Evolutionary conservation across 2,113 vertebrate species (phyloP), one percentile per base, ranked within the genome.

Genomic region (Nesogale talazaci): DNA sequence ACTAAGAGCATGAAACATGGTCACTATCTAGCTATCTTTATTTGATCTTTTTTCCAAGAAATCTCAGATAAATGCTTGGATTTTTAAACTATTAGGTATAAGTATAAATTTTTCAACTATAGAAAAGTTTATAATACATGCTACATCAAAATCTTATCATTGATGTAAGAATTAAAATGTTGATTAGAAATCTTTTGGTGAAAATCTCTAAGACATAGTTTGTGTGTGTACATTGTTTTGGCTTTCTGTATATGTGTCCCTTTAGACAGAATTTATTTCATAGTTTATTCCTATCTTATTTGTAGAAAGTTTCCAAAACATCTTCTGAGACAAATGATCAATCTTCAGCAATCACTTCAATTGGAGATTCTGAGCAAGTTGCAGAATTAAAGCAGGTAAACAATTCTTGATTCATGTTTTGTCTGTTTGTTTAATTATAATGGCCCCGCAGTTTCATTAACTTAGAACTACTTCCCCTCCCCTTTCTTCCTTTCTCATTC

Each of bases 331-430:
- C 97, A 90, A 89, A 94, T 23, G 96, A 98, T 56, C 97, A 97
- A 80, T 94, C 97, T 25, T 96, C 95, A 67, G 98, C 98, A 31
- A 93, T 81, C 29, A 85, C 69, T 90, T 94, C 94, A 82, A 88
- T 94, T 77, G 96, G 87, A 95, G 97, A 95, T 85, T 94, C 98
- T 76, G 98, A 98, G 76, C 94, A 96, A 80, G 95, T 87, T 80
- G 81, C 93, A 56, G 98, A 99, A 72, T 96, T 99, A 65, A 97
- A 98, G 57, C 98, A 98, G 99, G 99, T 99, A 95, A 95, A 52
- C 10, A 46, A 85, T 87, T 70, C 11, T 94, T 93, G n/a, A 81
- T 38, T 12, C 36, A 69, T 23, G 14, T 87, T 92, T 31, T 95
- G 3, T 31, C 80, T 52, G 46, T 89, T 57, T 83, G 10, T 92